These are phyloP conservation scores for Hoplodrina blanda DNA, from an alignment of 2,888 invertebrate species.

Conservation along the genomic window DNA sequence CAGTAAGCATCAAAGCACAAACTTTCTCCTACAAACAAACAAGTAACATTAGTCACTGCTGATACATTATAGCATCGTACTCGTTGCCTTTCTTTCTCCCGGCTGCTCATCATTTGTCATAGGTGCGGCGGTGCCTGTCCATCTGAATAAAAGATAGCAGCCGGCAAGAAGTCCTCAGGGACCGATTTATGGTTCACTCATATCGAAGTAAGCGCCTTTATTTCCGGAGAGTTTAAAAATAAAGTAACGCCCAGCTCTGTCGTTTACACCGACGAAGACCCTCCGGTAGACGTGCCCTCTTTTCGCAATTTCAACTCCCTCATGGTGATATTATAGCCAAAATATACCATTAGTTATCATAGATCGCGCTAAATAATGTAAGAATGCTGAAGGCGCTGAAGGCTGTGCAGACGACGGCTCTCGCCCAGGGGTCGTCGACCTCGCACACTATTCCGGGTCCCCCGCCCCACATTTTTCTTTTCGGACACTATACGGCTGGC, in stretches of 20 bases:
- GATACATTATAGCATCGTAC: conserved; percentile 56
- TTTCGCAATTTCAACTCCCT: conserved; percentile 66
- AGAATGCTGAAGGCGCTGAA: conserved; percentile 79
- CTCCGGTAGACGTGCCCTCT: conserved; percentile 48
- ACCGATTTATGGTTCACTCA: conserved; percentile 79
- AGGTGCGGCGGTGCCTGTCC: conserved; percentile 68
- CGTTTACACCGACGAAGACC: conserved; percentile 45
- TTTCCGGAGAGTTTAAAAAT: conserved; percentile 72
- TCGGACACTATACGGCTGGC: conserved; percentile 84
- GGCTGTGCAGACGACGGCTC: conserved; percentile 71
- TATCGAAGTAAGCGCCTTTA: conserved; percentile 71
- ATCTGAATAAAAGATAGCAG: conserved; percentile 81
- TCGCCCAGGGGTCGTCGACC: conserved; percentile 82
- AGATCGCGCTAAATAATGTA: conserved; percentile 81
- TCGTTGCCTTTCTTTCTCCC: conserved; percentile 59
- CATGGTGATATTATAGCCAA: conserved; percentile 68
- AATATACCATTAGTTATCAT: conserved; percentile 77
- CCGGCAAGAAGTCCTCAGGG: conserved; percentile 77
- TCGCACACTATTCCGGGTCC: conserved; percentile 75
- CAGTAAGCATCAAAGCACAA: conserved; percentile 47
- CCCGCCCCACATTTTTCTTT: conserved; percentile 88
- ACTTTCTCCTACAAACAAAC: conserved; percentile 62
- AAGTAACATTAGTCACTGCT: conserved; percentile 63
- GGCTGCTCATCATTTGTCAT: conserved; percentile 77
- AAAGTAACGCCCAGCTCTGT: conserved; percentile 65